Evolutionary conservation across 2,888 invertebrate genomes (phyloP), one percentile per base, ranked within the genome.

Genomic region (Amphipyra tragopoginis): DNA sequence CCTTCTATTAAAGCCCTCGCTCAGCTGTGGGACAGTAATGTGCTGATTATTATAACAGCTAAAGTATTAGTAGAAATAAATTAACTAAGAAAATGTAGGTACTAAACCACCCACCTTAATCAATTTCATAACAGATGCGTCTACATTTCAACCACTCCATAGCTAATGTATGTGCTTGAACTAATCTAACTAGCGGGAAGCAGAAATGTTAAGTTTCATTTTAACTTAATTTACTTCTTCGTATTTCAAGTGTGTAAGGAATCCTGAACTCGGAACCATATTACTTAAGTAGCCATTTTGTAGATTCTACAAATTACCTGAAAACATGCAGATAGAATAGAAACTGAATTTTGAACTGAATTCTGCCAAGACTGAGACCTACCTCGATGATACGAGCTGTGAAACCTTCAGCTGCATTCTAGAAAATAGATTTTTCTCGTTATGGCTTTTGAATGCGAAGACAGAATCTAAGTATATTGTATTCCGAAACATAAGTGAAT

Each of bases 131-230:
- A 10, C 36, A 33, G 33, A 33, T 10, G 3, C 36, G 36, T 36
- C 10, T 36, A 9, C 7, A 36, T 36, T 36, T 36, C 29, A 7
- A 36, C 36, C 6, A 36, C 11, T 29, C 29, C 5, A 5, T 5
- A 29, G 8, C 34, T 9, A 9, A 34, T 10, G 36, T 10, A 15
- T 15, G 7, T 74, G 57, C 43, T 47, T 45, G 26, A 60, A 68
- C 38, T 26, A 15, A 62, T 44, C 69, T 29, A 29, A 61, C 40
- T 58, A 4, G 72, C 72, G 40, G 60, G 50, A 65, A 60, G 52
- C 62, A 63, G 66, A 72, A 70, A 72, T 62, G 53, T 55, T 65
- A 73, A 79, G 74, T 80, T 82, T 66, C 48, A 62, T 68, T 75
- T 59, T 69, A 71, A 72, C 72, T 77, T 70, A 45, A 49, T 68